phyloP scores from a whole-genome alignment of 2,113 vertebrate species.

The Chaetorhynchus papuensis region DNA sequence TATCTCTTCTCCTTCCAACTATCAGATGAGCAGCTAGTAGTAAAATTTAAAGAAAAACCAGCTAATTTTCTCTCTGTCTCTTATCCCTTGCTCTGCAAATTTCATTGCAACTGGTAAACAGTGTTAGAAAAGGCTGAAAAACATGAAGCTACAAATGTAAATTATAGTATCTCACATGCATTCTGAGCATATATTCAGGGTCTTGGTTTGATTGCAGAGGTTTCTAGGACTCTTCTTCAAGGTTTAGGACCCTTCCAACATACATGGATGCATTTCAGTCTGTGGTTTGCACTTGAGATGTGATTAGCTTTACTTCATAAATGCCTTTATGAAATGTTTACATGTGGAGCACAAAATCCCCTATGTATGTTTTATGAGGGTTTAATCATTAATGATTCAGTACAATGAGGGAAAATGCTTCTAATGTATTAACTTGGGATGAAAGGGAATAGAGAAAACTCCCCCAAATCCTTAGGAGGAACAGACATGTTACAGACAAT shows the following conservation, averaged over 20 bases:
- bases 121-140: not conserved
- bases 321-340: not conserved
- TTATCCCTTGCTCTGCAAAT: not conserved
- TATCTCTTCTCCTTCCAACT: not conserved
- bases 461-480: not conserved
- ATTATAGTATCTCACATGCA: not conserved
- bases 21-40: not conserved
- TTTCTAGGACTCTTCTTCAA: not conserved
- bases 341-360: not conserved
- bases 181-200: not conserved
- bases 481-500: not conserved
- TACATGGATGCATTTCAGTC: not conserved
- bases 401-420: not conserved
- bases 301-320: not conserved
- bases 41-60: not conserved
- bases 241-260: not conserved
- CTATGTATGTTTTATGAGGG: not conserved
- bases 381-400: not conserved
- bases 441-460: not conserved
- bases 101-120: not conserved
- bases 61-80: not conserved
- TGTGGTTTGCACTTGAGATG: not conserved
- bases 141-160: not conserved
- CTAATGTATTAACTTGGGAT: not conserved
- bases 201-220: not conserved